A percentile compares a stretch with the other conserved stretches of the same genome.
These are phyloP conservation scores for Anoplophora glabripennis DNA, from an alignment of 1,140 invertebrate genomes.

Conservation along the genomic window DNA sequence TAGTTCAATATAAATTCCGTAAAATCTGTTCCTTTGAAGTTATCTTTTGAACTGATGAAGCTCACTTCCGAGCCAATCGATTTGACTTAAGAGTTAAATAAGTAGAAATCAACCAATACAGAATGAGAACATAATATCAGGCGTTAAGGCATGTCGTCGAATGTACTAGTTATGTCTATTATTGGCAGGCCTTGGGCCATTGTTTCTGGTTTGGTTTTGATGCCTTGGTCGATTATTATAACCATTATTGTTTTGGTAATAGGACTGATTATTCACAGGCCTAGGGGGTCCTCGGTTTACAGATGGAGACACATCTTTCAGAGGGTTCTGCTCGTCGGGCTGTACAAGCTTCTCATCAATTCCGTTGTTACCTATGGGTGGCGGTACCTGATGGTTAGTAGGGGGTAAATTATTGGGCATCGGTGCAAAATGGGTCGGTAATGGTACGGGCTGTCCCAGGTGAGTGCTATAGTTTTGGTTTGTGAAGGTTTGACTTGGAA, in stretches of 20 bases:
- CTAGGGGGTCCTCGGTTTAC: constrained; percentile 22
- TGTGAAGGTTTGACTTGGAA: constrained; percentile 75
- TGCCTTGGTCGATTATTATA: constrained; percentile 39
- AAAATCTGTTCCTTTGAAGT: neutral
- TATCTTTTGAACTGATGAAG: neutral
- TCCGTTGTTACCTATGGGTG: constrained; percentile 17
- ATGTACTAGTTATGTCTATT: constrained; percentile 8
- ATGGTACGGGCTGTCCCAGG: constrained; percentile 41
- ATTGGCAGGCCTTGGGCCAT: neutral
- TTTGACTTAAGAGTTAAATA: constrained; percentile 12
- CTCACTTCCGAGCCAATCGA: neutral
- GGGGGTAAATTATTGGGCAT: constrained; percentile 24
- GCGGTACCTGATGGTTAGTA: constrained; percentile 23
- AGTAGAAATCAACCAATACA: neutral
- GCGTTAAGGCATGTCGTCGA: neutral
- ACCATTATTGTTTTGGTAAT: constrained; percentile 43
- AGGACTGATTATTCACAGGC: constrained; percentile 34
- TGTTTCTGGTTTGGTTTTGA: constrained; percentile 8
- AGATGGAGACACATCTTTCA: constrained; percentile 12
- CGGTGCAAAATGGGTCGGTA: constrained; percentile 40
- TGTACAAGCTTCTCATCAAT: constrained; percentile 19
- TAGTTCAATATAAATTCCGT: neutral
- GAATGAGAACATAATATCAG: constrained; percentile 9
- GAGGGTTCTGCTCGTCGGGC: constrained; percentile 1
- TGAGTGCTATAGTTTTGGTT: constrained; percentile 64